Percentiles rank a stretch among this genome's conserved stretches.
These are phyloP conservation scores for Drosophila neocordata DNA, from an alignment of 1,140 invertebrate genomes.

Conservation along the genomic window DNA sequence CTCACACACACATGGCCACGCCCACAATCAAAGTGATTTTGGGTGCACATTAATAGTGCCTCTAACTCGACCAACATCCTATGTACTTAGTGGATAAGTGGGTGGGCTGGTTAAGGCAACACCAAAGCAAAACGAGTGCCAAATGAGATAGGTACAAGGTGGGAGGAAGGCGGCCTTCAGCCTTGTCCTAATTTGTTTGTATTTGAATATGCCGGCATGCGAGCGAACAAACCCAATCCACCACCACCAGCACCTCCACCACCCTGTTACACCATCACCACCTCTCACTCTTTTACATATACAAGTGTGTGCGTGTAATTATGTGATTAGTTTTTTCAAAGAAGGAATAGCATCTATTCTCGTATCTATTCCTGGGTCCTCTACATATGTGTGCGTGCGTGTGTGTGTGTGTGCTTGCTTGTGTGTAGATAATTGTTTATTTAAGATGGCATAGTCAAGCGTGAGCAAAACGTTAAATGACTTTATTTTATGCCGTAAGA, in stretches of 20 bases:
- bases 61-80: constrained; percentile 18
- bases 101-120: background rate
- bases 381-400: background rate
- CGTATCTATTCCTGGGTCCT: background rate
- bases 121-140: background rate
- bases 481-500: constrained; percentile 17
- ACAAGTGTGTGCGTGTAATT: constrained; percentile 61
- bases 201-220: constrained; percentile 43
- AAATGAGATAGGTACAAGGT: background rate
- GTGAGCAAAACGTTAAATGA: constrained; percentile 31
- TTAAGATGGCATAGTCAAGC: constrained; percentile 50
- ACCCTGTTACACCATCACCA: background rate
- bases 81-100: background rate
- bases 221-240: background rate
- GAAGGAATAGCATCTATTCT: constrained; percentile 32
- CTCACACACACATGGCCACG: constrained; percentile 15
- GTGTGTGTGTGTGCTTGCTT: background rate
- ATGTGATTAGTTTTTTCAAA: constrained; percentile 59
- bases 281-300: constrained; percentile 18
- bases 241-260: background rate
- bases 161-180: constrained; percentile 19
- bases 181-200: constrained; percentile 45
- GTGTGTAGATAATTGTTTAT: constrained; percentile 54
- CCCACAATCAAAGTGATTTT: constrained; percentile 62
- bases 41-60: constrained; percentile 58